Evolutionary conservation across 2,888 invertebrate genomes (phyloP).

Genomic region (Temnothorax unifasciatus): DNA sequence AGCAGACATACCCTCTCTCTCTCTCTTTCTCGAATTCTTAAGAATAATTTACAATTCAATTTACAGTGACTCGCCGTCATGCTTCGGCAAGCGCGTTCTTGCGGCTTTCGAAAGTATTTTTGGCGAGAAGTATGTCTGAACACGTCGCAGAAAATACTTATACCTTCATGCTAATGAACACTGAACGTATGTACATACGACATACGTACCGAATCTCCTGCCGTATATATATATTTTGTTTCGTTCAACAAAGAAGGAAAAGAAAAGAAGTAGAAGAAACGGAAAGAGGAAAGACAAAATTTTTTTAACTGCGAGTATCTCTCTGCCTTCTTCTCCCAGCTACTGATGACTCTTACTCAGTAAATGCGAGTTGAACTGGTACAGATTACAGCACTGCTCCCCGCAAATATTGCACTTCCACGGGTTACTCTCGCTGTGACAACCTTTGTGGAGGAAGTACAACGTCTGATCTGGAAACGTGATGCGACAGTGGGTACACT

Average conservation of each 20-base stretch:
- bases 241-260: constrained; percentile 20
- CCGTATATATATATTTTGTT: constrained; percentile 1
- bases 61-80: constrained; percentile 27
- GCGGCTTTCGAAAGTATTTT: constrained; percentile 20
- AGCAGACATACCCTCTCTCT: constrained; percentile 38
- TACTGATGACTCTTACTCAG: constrained; percentile 96
- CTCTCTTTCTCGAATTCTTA: not conserved
- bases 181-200: constrained; percentile 34
- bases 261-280: constrained; percentile 35
- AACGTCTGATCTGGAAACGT: constrained; percentile 97
- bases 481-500: constrained; percentile 97
- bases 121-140: constrained; percentile 30
- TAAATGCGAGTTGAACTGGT: constrained; percentile 98
- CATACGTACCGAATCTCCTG: constrained; percentile 34
- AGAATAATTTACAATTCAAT: constrained; percentile 36
- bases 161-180: constrained; percentile 52
- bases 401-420: constrained; percentile 99
- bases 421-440: constrained; percentile 98
- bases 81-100: not conserved
- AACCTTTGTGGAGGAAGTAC: constrained; percentile 98
- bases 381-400: constrained; percentile 97
- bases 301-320: constrained; percentile 17
- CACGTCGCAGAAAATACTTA: constrained; percentile 46
- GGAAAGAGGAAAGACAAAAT: constrained; percentile 23
- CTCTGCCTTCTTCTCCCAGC: constrained; percentile 38